Base-by-base conservation (phyloP, 1,140 invertebrate genomes). In the Holotrichia oblita region DNA sequence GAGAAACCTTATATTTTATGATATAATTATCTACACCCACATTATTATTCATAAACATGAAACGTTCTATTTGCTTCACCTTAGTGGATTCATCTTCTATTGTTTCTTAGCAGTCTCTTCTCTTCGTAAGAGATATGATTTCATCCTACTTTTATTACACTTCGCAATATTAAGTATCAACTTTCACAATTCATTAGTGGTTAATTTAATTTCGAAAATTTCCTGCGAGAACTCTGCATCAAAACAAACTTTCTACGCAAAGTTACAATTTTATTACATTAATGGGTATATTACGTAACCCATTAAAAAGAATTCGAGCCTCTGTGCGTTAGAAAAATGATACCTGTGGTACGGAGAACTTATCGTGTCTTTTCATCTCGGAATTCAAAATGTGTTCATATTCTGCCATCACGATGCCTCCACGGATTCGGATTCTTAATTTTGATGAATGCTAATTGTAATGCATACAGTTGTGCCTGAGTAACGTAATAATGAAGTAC, bases 201-300 rank as follows among this genome's bases (percentile, higher is more conserved):
- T 3, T 48, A 48, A 48, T 48, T 48, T 48, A 48, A 48, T 48
- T 48, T 48, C 44, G 44, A 10, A 48, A 48, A 48, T 48, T 48
- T 48, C 44, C 2, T 6, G 44, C 10, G 44, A 48, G 44, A 48
- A 48, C 44, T 14, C 44, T 48, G n/a, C 44, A 48, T 48, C 44
- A 48, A 9, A 48, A 48, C 44, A 48, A 48, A 48, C 44, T 48
- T 48, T 48, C 44, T 9, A 48, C 3, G 9, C 44, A 14, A 48
- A 48, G 44, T 48, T 48, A 48, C 44, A 48, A 48, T 48, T 48
- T 48, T 48, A 48, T 48, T 48, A 48, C 44, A 48, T 48, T 48
- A 48, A 48, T 48, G 44, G 44, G 44, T 2, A 48, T 48, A 48
- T 48, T 48, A 48, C 10, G 44, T 48, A 48, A 48, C 44, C 44